These are phyloP conservation scores for Drosophila bipectinata DNA, from an alignment of 1,140 invertebrate species.

Conservation along the genomic window DNA sequence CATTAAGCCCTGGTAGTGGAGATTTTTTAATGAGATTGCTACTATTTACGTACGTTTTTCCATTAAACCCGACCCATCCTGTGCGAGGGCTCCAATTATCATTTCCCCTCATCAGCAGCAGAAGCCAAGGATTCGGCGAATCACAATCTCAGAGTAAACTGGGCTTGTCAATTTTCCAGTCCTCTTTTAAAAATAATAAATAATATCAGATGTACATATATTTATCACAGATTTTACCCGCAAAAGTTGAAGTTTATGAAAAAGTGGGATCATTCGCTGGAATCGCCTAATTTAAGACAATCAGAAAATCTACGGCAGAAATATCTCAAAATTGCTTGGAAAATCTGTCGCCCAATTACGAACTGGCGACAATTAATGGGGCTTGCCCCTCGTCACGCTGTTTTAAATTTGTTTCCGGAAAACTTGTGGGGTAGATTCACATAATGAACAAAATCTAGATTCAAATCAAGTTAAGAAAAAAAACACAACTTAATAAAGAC, in stretches of 20 bases:
- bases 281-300: constrained; percentile 58
- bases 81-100: constrained; percentile 58
- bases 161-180: constrained; percentile 13
- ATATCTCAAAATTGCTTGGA: constrained; percentile 18
- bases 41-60: constrained; percentile 83
- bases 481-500: background rate
- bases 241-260: background rate
- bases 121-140: constrained; percentile 4
- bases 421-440: background rate
- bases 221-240: background rate
- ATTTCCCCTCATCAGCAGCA: constrained; percentile 70
- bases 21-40: constrained; percentile 79
- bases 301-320: constrained; percentile 46
- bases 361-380: constrained; percentile 26
- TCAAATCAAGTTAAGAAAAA: background rate
- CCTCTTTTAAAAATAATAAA: background rate
- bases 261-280: constrained; percentile 8
- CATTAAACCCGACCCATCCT: constrained; percentile 58
- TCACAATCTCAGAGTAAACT: constrained; percentile 13
- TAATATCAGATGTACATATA: too few relatives aligned
- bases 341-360: constrained; percentile 22
- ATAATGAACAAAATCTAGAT: background rate
- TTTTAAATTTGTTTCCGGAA: constrained; percentile 22
- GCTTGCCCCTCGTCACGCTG: constrained; percentile 9
- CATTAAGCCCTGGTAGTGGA: constrained; percentile 49